phyloP scores from a whole-genome alignment of 2,113 vertebrate species.

The Campylomormyrus numenius region DNA sequence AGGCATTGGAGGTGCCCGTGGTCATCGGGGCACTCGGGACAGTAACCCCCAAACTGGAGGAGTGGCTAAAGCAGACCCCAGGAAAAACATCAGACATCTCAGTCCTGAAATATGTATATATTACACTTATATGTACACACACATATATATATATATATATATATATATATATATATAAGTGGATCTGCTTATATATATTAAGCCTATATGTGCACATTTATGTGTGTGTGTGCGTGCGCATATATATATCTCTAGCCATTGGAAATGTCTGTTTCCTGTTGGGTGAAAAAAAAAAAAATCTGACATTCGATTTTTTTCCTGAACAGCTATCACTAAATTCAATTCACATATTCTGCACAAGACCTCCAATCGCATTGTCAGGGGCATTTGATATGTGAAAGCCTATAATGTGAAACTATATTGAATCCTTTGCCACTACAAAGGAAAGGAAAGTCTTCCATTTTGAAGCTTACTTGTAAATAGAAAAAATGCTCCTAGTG shows the following conservation, averaged over 20 bases:
- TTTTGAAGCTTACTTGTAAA: neutral
- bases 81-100: too few relatives aligned
- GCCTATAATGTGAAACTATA: neutral
- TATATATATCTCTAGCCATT: neutral
- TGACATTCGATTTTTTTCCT: neutral
- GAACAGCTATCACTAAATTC: neutral
- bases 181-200: too few relatives aligned
- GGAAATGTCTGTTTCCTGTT: neutral
- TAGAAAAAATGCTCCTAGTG: neutral
- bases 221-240: too few relatives aligned
- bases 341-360: neutral
- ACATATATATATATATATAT: too few relatives aligned
- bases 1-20: too few relatives aligned
- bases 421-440: neutral
- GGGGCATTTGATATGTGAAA: neutral
- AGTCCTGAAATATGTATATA: too few relatives aligned
- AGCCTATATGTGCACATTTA: too few relatives aligned
- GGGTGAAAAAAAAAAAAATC: neutral
- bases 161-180: too few relatives aligned
- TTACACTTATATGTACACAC: too few relatives aligned
- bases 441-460: conserved; percentile 1
- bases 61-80: too few relatives aligned
- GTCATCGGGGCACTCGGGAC: too few relatives aligned
- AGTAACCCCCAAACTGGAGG: too few relatives aligned
- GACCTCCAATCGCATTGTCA: neutral